Conservation (phyloP, 2,888 invertebrate genomes). For the Acanthoscelides obtectus region DNA sequence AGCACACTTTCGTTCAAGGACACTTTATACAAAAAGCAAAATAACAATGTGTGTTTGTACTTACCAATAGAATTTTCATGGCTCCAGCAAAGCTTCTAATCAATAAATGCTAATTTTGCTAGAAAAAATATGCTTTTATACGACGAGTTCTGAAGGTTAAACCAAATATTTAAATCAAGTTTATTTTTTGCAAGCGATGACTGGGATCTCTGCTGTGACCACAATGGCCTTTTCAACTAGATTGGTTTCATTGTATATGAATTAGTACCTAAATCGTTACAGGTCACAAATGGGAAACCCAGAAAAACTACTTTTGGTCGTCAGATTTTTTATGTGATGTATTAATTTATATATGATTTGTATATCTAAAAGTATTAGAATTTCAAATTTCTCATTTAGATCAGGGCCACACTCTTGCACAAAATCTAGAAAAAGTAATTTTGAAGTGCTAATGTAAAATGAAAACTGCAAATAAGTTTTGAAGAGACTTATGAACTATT, state of each 20-base stretch:
- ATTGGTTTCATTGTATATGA: not conserved
- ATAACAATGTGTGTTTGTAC: not conserved
- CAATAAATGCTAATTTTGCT: not conserved
- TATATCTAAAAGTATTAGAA: too few relatives aligned
- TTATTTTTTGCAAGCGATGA: not conserved
- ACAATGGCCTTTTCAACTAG: not conserved
- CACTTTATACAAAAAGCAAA: not conserved
- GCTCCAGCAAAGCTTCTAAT: constrained; percentile 1
- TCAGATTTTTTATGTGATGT: too few relatives aligned
- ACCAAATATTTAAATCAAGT: not conserved
- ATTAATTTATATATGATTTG: too few relatives aligned
- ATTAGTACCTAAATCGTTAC: not conserved
- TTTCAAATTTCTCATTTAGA: not conserved
- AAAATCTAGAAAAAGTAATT: too few relatives aligned
- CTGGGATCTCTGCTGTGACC: not conserved
- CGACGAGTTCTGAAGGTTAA: not conserved
- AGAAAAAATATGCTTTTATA: not conserved
- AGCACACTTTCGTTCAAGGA: not conserved
- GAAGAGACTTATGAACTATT: too few relatives aligned
- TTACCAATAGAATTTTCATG: constrained; percentile 20
- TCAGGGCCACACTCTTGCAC: too few relatives aligned
- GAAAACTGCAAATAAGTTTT: too few relatives aligned
- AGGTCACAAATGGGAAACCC: not conserved
- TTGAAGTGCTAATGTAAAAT: too few relatives aligned
- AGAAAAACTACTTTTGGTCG: not conserved